Base-by-base conservation (phyloP, 2,888 invertebrate genomes). In the Drosophila siamana region DNA sequence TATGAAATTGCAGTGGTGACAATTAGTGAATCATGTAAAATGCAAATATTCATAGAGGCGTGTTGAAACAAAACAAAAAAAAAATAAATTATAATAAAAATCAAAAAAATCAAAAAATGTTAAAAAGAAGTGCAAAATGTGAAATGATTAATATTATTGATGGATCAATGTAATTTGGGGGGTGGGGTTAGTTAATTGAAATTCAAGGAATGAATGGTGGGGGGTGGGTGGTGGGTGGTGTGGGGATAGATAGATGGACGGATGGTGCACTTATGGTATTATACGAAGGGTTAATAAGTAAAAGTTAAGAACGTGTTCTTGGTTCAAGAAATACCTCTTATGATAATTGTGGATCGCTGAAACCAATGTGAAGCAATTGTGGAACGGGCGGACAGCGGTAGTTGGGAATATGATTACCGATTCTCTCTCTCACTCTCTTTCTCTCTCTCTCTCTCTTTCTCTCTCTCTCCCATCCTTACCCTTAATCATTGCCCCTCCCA, bases 351-450 rank as follows among this genome's bases (percentile, higher is more conserved):
- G 55, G 69, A 76, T 71, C 85, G 82, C 72, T 83, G 84, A 87
- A 86, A 81, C 68, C 67, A 77, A 71, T 71, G 66, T 80, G 80
- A 80, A 80, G 78, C 86, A 86, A 86, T 86, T 86, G 86, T 86
- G 57, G 78, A 64, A 61, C 54, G 44, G 66, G 62, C 43, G 60
- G 61, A 33, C 46, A 48, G 54, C 46, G 47, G 70, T 50, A 41
- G 65, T 11, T 38, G 41, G 26, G 33, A n/a, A n/a, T 33, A 11
- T 33, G 33, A 28, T 56, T 36, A 41, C 52, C 24, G 47, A 28
- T 64, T 64, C 75, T 63, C 38, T 8, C 52, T 47, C 22, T 50
- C 24, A 19, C 19, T 30, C 19, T 41, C 13, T n/a, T 19, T 52
- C n/a, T 57, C 28, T 16, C 52, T 54, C 22, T 59, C 22, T 38